Conservation (phyloP, 1,140 invertebrate species). For the Campoletis sonorensis region DNA sequence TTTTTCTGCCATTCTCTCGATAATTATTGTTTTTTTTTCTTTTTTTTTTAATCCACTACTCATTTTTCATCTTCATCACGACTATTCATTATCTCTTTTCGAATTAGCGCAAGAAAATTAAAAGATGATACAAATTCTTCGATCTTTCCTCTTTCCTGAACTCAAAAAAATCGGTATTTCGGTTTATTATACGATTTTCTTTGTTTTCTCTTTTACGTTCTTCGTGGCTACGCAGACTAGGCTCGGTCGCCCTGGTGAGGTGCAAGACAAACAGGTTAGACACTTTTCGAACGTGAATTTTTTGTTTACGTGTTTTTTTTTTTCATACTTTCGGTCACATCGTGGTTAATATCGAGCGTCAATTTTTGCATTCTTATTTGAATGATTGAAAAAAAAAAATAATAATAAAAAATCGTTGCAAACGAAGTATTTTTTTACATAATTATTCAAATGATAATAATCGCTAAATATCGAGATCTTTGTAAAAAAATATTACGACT, state of each 20-base stretch:
- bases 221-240: conserved; percentile 65
- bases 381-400: neutral
- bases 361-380: neutral
- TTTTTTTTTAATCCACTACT: too few species aligned
- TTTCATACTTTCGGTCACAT: neutral
- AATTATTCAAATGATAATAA: too few species aligned
- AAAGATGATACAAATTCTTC: too few species aligned
- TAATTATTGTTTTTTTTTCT: conserved; percentile 8
- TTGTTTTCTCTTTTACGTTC: conserved; percentile 53
- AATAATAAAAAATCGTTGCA: too few species aligned
- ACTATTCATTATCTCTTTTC: neutral
- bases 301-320: conserved; percentile 18
- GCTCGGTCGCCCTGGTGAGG: conserved; percentile 74
- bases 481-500: too few species aligned
- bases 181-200: conserved; percentile 50
- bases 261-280: conserved; percentile 77
- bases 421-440: too few species aligned
- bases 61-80: neutral
- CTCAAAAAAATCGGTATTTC: neutral
- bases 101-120: too few species aligned
- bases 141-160: too few species aligned
- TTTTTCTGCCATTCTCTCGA: conserved; percentile 32
- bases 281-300: conserved; percentile 54
- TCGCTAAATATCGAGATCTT: too few species aligned
- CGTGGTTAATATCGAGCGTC: conserved; percentile 28